Conservation (phyloP, 2,113 vertebrate species). For the Erpornis zantholeuca region DNA sequence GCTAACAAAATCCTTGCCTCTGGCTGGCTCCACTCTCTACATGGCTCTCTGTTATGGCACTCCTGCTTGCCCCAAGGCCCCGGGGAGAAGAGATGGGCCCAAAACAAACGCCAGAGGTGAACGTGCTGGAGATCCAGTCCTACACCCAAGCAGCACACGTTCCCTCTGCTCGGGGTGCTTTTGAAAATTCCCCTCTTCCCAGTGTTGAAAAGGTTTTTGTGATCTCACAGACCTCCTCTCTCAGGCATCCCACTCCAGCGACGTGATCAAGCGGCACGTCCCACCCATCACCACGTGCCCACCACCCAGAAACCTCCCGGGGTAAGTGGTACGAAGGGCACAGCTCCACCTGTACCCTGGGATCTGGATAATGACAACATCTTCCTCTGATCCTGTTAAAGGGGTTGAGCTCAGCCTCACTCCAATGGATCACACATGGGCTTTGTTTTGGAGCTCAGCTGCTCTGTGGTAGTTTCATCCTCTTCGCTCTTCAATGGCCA, state of each 20-base stretch:
- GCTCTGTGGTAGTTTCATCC: background rate
- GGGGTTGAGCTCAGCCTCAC: background rate
- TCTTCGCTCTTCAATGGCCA: background rate
- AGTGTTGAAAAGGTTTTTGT: background rate
- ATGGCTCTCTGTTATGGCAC: constrained; percentile 32
- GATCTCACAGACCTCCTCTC: constrained; percentile 18
- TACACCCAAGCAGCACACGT: constrained; percentile 22
- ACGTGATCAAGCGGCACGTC: background rate
- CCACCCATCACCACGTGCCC: background rate
- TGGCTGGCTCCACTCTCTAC: constrained; percentile 24
- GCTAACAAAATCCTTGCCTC: constrained; percentile 56
- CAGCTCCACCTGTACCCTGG: background rate
- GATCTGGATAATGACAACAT: accelerated
- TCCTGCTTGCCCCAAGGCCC: constrained; percentile 25
- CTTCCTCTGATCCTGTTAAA: background rate
- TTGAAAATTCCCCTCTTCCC: constrained; percentile 57
- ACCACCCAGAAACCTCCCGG: background rate
- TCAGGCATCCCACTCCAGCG: background rate
- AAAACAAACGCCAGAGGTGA: constrained; percentile 51
- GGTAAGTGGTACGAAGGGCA: background rate
- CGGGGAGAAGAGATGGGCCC: background rate
- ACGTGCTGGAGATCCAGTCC: constrained; percentile 48
- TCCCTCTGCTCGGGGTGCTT: background rate
- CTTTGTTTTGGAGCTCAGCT: background rate
- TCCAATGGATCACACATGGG: accelerated